Conservation (phyloP, 64 coral and sea anemone genomes). For the Montipora efflorescens region DNA sequence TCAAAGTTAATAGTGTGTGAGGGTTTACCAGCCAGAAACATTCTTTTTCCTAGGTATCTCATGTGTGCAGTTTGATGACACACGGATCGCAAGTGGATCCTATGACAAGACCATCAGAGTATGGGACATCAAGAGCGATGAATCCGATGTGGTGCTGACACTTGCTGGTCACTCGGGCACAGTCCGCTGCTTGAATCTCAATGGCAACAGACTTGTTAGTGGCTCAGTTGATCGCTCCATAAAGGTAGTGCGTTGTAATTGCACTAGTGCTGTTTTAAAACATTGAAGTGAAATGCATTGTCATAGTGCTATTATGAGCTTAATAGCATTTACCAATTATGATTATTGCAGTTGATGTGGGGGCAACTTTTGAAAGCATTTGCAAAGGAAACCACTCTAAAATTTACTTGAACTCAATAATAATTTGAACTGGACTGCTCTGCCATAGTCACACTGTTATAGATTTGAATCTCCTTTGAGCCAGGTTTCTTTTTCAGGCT, state of each 20-base stretch:
- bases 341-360: too few relatives aligned
- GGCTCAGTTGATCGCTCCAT: conserved; percentile 95
- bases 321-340: too few relatives aligned
- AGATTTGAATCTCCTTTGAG: too few relatives aligned
- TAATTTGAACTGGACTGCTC: too few relatives aligned
- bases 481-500: too few relatives aligned
- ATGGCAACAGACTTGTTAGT: conserved; percentile 98
- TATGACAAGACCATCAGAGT: conserved; percentile 98
- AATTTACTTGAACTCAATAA: too few relatives aligned
- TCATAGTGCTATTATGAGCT: too few relatives aligned
- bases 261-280: not conserved
- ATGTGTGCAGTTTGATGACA: conserved; percentile 99
- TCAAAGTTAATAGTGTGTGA: not conserved
- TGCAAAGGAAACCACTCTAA: too few relatives aligned
- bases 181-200: conserved; percentile 87
- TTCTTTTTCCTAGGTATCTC: conserved; percentile 78
- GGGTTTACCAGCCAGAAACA: not conserved
- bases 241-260: conserved; percentile 57
- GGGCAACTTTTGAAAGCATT: too few relatives aligned
- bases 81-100: conserved; percentile 96
- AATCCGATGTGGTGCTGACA: conserved; percentile 87
- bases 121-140: conserved; percentile 88
- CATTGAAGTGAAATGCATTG: too few relatives aligned
- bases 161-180: conserved; percentile 97
- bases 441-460: too few relatives aligned